Base-by-base conservation (phyloP, 1,140 invertebrate genomes). In the Caenorhabditis latens region DNA sequence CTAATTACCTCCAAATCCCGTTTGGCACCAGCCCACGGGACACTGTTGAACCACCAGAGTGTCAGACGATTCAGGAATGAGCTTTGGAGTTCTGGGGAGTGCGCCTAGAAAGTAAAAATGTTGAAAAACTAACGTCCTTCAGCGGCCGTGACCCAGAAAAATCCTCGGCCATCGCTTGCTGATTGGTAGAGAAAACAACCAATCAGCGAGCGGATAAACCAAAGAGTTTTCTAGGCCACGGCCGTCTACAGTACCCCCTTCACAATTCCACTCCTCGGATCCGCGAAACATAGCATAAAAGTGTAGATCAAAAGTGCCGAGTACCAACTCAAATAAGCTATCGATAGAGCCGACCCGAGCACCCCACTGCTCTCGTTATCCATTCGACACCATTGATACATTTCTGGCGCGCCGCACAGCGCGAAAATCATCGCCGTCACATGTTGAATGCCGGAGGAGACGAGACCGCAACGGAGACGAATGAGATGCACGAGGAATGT, bases 11-110 rank as follows among this genome's bases (percentile, higher is more conserved):
- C 90, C 8, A 92, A 67, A 61, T 92, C 90, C 61, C 92, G 90
- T 14, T 57, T 83, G 0, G 88, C 65, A 11, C 91, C 91, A 14
- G 89, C 46, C 43, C 89, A 85, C 8, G 90, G 91, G 13, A 92
- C 48, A 13, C 67, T 55, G 67, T 91, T 92, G 88, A 92, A 92
- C 91, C 91, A 92, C 92, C 91, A 92, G 14, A 92, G 57, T 19
- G 87, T 90, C n/a, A 90, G 71, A 19, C 90, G 89, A 65, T 84
- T 89, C 21, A 90, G 50, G 43, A 89, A 89, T 40, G 89, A 89
- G 46, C 84, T 87, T n/a, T 89, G 57, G 57, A 89, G 85, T 85
- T 89, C 89, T 13, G 88, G 88, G 13, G 87, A 79, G 7, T 9
- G 46, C 14, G 71, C 71, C 61, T 63, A 14, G n/a, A 63, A 24